Base-by-base conservation (phyloP, 2,113 vertebrate species). In the Calidris pugnax region DNA sequence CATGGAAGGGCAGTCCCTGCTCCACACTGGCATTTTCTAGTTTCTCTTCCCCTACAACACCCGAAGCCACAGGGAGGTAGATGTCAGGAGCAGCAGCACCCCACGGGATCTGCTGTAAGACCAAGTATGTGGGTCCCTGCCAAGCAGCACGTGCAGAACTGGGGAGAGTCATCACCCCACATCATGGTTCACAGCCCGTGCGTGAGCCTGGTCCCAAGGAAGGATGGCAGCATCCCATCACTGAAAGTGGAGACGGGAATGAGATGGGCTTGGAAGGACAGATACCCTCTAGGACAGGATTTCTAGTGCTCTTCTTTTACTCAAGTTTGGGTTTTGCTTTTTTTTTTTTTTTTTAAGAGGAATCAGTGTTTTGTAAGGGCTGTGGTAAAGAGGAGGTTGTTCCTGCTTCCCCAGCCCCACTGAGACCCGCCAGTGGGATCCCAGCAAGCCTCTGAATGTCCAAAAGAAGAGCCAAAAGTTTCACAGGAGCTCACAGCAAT, bases 31-130 rank as follows among this genome's bases (percentile, higher is more conserved):
- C 4, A 33, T 39, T 57, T n/a, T 26, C 63, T 8, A 20, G 3
- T 28, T 32, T n/a, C 76, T 72, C 28, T 27, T 18, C n/a, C 33
- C 6, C 2, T 14, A 23, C 5, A 84, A 5, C 23, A 7, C 45
- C 50, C 24, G 6, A 7, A 50, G 19, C 4, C 5, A 2, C 0
- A 13, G 15, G 12, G 30, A 45, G 7, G 12, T 10, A 37, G 35
- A 7, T 4, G 5, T 4, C 11, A 27, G 41, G 66, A 81, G 4
- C n/a, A 75, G 22, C 32, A 66, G 59, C 27, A 10, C 4, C 4
- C 1, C 4, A 4, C 10, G 28, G 10, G 18, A 10, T 14, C 45
- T 76, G 27, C 14, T 72, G 6, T 24, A 64, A 60, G 26, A 35
- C 1, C 39, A 33, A 8, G 3, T 19, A 4, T 2, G 8, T 8